phyloP scores from a whole-genome alignment of 2,888 invertebrate species.

The Tholera decimalis region DNA sequence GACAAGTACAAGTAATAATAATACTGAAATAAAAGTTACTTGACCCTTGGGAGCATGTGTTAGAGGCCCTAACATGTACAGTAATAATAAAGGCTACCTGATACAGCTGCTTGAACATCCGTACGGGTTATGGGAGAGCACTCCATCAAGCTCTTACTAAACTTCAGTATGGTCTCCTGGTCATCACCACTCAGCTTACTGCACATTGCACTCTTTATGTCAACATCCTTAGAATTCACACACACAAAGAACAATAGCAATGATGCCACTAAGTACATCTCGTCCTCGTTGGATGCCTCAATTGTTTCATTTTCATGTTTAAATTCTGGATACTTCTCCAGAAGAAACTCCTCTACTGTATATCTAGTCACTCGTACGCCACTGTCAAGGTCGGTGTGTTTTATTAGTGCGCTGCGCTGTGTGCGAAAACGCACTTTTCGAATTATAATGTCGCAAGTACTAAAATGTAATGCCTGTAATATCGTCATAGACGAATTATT shows the following conservation, averaged over 20 bases:
- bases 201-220: slow-evolving; percentile 91
- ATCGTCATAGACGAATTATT: too few relatives aligned
- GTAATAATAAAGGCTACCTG: slow-evolving; percentile 71
- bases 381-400: too few relatives aligned
- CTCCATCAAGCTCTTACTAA: slow-evolving; percentile 89
- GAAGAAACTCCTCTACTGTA: slow-evolving; percentile 82
- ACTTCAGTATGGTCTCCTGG: slow-evolving; percentile 90
- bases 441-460: too few relatives aligned
- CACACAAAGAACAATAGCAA: slow-evolving; percentile 89
- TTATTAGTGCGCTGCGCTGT: too few relatives aligned
- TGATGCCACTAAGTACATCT: slow-evolving; percentile 86
- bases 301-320: slow-evolving; percentile 81
- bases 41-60: background rate
- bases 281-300: slow-evolving; percentile 75
- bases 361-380: too few relatives aligned
- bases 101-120: slow-evolving; percentile 85
- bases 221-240: slow-evolving; percentile 89
- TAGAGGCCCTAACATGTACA: background rate
- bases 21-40: background rate
- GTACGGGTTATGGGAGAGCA: slow-evolving; percentile 81
- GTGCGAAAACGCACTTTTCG: too few relatives aligned
- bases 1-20: slow-evolving; percentile 16
- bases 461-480: too few relatives aligned
- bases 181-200: slow-evolving; percentile 86
- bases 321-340: slow-evolving; percentile 89